phyloP scores from a whole-genome alignment of 2,113 vertebrate species.

The Myanophis thanlyinensis region DNA sequence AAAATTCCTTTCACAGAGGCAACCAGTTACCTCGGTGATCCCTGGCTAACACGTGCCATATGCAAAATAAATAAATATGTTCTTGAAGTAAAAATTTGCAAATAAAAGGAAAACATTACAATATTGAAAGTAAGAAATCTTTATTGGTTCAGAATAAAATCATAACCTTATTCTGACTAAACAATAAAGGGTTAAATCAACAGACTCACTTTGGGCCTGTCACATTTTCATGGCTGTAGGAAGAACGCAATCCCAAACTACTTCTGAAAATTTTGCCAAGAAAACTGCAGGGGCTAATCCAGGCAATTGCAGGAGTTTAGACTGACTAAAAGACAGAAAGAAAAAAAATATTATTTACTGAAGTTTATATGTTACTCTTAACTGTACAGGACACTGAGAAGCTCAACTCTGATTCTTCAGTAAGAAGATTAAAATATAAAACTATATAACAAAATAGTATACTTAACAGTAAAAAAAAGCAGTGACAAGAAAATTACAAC shows the following conservation, averaged over 20 bases:
- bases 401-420: background rate
- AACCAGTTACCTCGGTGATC: no score
- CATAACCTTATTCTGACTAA: background rate
- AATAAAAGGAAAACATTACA: conserved; percentile 44
- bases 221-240: background rate
- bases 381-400: background rate
- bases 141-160: background rate
- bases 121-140: background rate
- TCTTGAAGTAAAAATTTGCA: conserved; percentile 49
- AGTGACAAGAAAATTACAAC: background rate
- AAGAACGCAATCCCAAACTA: background rate
- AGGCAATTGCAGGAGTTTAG: background rate
- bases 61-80: no score
- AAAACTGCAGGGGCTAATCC: background rate
- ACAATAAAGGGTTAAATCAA: background rate
- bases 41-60: no score
- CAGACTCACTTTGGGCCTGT: background rate
- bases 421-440: background rate
- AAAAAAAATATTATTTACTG: background rate
- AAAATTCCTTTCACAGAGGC: no score
- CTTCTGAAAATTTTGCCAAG: background rate
- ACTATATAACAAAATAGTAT: background rate
- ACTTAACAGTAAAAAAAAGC: background rate
- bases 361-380: background rate
- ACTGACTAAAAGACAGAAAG: background rate